Conservation (phyloP, 2,888 invertebrate genomes). For the Drosophila merina region DNA sequence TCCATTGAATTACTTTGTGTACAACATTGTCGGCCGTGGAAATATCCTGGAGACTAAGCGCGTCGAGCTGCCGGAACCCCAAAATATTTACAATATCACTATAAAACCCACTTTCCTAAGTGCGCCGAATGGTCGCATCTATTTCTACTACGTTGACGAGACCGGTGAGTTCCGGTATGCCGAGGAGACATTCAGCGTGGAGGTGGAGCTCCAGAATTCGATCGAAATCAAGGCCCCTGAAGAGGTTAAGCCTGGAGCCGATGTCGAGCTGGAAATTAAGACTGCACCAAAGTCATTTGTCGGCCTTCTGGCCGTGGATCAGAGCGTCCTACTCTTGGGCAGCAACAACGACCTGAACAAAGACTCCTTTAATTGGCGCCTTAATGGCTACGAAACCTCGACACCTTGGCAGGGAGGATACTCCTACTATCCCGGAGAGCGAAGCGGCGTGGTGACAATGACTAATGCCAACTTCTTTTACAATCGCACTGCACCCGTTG, state of each 20-base stretch:
- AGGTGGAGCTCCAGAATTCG: constrained; percentile 87
- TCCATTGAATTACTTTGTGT: constrained; percentile 89
- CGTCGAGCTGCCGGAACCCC: constrained; percentile 85
- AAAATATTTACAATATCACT: constrained; percentile 86
- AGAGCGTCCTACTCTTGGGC: constrained; percentile 90
- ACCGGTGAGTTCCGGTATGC: constrained; percentile 93
- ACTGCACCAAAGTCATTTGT: constrained; percentile 94
- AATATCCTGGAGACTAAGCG: constrained; percentile 91
- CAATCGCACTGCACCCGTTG: constrained; percentile 68
- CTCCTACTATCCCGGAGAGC: constrained; percentile 79
- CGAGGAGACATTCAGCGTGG: constrained; percentile 91
- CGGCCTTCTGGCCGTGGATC: constrained; percentile 94
- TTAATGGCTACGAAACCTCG: constrained; percentile 86
- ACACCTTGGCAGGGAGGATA: constrained; percentile 82
- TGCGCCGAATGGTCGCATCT: constrained; percentile 92
- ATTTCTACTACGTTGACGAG: constrained; percentile 91
- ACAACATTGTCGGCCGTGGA: constrained; percentile 92
- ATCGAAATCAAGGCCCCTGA: constrained; percentile 88
- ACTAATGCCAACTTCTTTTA: constrained; percentile 82
- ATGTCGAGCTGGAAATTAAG: constrained; percentile 91
- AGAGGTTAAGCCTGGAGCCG: constrained; percentile 90
- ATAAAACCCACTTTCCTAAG: constrained; percentile 90
- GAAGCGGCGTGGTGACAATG: constrained; percentile 80
- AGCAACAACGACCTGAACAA: constrained; percentile 86
- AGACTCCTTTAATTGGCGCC: constrained; percentile 86